A percentile compares a stretch with the other conserved stretches of the same genome.
Conservation (phyloP, 2,888 invertebrate genomes). For the Oscheius sp. region DNA sequence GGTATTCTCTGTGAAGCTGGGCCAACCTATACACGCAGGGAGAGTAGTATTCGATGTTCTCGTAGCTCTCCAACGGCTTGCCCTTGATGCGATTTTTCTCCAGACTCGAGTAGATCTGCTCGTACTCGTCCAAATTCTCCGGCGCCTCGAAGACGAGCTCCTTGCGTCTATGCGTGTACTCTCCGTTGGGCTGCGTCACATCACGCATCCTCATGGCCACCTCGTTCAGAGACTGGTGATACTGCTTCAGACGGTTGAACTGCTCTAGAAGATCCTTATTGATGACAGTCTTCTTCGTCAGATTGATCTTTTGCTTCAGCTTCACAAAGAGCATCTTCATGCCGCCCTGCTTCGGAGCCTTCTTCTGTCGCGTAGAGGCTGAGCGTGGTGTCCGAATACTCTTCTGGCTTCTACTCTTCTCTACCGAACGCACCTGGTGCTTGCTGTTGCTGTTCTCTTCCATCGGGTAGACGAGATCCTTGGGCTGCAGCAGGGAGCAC, state of each 20-base stretch:
- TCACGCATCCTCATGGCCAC: constrained; percentile 6
- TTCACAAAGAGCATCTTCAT: constrained; percentile 1
- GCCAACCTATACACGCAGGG: not conserved
- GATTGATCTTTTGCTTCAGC: constrained; percentile 5
- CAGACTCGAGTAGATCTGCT: constrained; percentile 4
- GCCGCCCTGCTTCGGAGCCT: constrained; percentile 6
- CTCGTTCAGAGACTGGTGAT: not conserved
- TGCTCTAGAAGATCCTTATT: not conserved
- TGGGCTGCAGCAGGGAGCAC: no score
- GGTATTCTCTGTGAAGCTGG: not conserved
- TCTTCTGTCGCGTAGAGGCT: constrained; percentile 66
- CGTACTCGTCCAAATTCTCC: constrained; percentile 9
- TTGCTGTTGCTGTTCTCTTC: no score
- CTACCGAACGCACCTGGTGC: no score
- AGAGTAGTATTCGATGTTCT: not conserved
- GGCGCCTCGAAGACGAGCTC: constrained; percentile 10
- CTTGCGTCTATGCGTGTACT: not conserved
- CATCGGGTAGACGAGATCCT: no score
- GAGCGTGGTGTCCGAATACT: no score
- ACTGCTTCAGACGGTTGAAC: constrained; percentile 1
- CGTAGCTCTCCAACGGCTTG: not conserved
- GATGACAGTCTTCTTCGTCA: constrained; percentile 1
- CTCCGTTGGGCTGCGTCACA: constrained; percentile 3
- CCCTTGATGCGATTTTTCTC: not conserved
- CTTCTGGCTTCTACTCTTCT: no score